Base-by-base conservation (phyloP, 2,797 vertebrate genomes). In the Amazona ochrocephala region DNA sequence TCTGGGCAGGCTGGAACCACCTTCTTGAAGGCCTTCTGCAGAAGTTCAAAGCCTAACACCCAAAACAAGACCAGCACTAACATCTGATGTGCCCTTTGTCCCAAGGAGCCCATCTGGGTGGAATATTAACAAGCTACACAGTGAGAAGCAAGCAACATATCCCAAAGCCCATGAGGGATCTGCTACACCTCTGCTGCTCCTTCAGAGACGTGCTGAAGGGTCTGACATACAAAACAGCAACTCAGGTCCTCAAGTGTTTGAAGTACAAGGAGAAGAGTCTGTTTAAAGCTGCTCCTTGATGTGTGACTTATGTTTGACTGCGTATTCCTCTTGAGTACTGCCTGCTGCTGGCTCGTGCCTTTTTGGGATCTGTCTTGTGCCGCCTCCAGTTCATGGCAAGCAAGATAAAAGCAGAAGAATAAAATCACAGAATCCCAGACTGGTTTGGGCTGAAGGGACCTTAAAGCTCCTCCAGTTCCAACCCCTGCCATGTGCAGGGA, bases 301-400 rank as follows among this genome's bases (percentile, higher is more conserved):
- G 23, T 34, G 27, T 41, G n/a, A 16, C 70, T 61, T 8, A 5
- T 0, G 13, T 10, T 84, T 64, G 39, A 15, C 0, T n/a, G 18
- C 24, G 8, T 23, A 13, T 50, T 73, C 12, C 21, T 62, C 47
- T 41, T 27, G 19, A 70, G 34, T 11, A 37, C 41, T 47, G 30
- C 32, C 11, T 29, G 37, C 0, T 0, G 10, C 14, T 21, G 2
- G 39, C 65, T 15, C 1, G 3, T 2, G 2, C 16, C 56, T 74
- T 45, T 5, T 0, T 3, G 37, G n/a, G 56, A 77, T 47, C 37
- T 2, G 1, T 1, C 66, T 50, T 2, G 0, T 23, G 48, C 44
- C 3, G 2, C 48, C 23, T 41, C 22, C 48, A 11, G 9, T 16
- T 14, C 51, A n/a, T 1, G 0, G 5, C 34, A 34, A 15, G 7